Percentiles rank a stretch among this genome's conserved stretches.
Evolutionary conservation across 1,140 invertebrate species (phyloP).

Genomic region (Ostrea denselamellosa): DNA sequence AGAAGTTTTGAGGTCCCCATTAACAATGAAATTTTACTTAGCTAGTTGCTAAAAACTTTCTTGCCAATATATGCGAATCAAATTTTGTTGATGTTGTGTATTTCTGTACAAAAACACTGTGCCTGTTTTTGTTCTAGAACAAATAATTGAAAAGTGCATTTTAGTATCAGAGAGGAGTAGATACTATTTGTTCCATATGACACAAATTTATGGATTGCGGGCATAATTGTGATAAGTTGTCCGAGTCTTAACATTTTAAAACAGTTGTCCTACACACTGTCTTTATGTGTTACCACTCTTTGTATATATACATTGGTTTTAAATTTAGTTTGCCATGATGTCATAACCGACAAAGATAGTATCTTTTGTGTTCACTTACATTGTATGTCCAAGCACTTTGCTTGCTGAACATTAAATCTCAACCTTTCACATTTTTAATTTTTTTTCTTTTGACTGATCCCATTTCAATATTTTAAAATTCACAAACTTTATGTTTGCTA

Average conservation of each 20-base stretch:
- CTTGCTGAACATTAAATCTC: neutral
- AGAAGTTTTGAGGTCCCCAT: neutral
- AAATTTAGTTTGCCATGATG: neutral
- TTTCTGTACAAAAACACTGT: no score
- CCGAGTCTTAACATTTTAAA: neutral
- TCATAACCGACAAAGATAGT: neutral
- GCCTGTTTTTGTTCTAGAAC: neutral
- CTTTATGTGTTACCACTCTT: neutral
- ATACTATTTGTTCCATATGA: neutral
- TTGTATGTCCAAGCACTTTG: neutral
- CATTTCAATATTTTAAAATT: no score
- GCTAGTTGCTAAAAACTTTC: neutral
- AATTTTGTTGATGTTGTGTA: no score
- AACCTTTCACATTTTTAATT: neutral
- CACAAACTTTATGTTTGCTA: no score
- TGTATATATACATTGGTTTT: neutral
- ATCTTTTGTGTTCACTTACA: slow-evolving; percentile 5
- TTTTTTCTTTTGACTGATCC: neutral
- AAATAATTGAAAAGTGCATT: neutral
- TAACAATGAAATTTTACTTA: neutral
- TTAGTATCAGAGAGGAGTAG: neutral
- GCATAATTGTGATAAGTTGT: neutral
- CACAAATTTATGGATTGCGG: slow-evolving; percentile 1
- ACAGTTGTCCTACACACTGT: no score
- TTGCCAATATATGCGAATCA: no score